Evolutionary conservation across 2,888 invertebrate genomes (phyloP), one percentile per base, ranked within the genome.

Genomic region (Aromia moschata): DNA sequence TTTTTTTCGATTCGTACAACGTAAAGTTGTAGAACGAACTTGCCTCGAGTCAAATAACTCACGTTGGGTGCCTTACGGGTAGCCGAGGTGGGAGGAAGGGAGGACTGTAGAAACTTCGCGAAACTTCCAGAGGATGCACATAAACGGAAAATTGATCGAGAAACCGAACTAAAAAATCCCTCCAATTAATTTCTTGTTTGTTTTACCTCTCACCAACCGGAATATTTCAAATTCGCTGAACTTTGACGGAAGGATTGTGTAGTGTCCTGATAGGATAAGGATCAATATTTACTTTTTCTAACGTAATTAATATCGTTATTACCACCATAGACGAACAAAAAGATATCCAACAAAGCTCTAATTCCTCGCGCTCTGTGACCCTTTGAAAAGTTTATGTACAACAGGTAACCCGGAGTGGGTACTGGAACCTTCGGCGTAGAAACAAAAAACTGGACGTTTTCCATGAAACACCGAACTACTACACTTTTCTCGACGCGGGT

Each of bases 101-200:
- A 10, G 11, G 49, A 25, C 12, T 16, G 17, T 38, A 40, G 17
- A 49, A 49, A 30, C 16, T 49, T 45, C 36, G 17, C 18, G 30
- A 20, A 49, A 49, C 25, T 49, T 49, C 14, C 12, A n/a, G 18
- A 14, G 49, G 30, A 49, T 49, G 38, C 38, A 14, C 49, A 49
- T 49, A 38, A 38, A 37, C 46, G 49, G 18, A 25, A 38, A 49
- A 49, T 38, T 49, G 49, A 38, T 49, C 12, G 37, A n/a, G 49
- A 31, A 17, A n/a, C 15, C 38, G 36, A 17, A n/a, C 25, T 49
- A 25, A 49, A 46, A n/a, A 49, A 49, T 20, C 37, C 15, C 49
- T 10, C 4, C 15, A 49, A 49, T 49, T 49, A 49, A 49, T 49
- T 49, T 17, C 20, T 49, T 49, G 38, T 38, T 49, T 49, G 38